phyloP scores from a whole-genome alignment of 2,797 vertebrate species.

The Danionella dracula region DNA sequence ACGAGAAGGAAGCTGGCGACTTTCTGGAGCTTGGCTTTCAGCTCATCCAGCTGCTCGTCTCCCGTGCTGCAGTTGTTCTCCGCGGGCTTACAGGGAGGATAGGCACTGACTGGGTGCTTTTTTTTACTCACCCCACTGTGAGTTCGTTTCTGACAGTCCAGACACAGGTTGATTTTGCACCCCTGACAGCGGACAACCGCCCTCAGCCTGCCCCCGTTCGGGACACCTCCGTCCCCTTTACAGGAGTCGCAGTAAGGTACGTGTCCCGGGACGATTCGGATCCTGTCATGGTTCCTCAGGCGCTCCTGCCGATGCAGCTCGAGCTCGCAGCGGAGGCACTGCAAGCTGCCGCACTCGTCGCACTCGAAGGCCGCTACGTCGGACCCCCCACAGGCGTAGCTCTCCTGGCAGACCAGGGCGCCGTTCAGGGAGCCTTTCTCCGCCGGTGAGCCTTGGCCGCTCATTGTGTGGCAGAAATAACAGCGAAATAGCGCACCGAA shows the following conservation, averaged over 20 bases:
- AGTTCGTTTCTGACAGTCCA: constrained; percentile 93
- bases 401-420: constrained; percentile 85
- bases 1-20: constrained; percentile 92
- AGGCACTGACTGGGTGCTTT: constrained; percentile 82
- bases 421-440: constrained; percentile 80
- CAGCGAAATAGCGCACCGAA: constrained; percentile 27
- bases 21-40: constrained; percentile 80
- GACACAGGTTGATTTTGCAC: constrained; percentile 91
- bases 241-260: constrained; percentile 90
- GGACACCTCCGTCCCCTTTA: constrained; percentile 75
- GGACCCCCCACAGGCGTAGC: constrained; percentile 90
- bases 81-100: constrained; percentile 71
- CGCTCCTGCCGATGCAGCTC: constrained; percentile 90
- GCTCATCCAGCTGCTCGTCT: constrained; percentile 72
- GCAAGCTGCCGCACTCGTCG: constrained; percentile 91
- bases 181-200: constrained; percentile 89
- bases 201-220: constrained; percentile 69
- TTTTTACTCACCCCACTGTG: constrained; percentile 88
- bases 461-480: constrained; percentile 71
- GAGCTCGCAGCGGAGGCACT: constrained; percentile 88
- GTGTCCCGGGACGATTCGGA: constrained; percentile 80
- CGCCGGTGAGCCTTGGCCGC: constrained; percentile 69
- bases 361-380: constrained; percentile 91
- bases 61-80: constrained; percentile 62
- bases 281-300: constrained; percentile 88